Conservation (phyloP, 2,113 vertebrate species). For the Xiphias gladius region DNA sequence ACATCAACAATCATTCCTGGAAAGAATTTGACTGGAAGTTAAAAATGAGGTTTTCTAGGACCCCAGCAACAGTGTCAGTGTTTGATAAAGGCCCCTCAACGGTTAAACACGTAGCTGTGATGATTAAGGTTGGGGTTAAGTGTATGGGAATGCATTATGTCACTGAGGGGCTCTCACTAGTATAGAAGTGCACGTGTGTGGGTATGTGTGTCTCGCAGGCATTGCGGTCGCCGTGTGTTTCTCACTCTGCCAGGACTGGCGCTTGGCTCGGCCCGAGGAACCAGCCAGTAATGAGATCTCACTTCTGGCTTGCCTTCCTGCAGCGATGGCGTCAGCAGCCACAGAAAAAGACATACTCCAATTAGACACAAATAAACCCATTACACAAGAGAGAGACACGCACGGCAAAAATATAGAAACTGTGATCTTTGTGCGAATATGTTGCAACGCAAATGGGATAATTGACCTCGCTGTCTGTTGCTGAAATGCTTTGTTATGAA, state of each 20-base stretch:
- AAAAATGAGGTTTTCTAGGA: too few species aligned
- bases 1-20: too few species aligned
- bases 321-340: slow-evolving; percentile 54
- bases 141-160: background rate
- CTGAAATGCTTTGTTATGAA: background rate
- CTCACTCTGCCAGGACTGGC: slow-evolving; percentile 44
- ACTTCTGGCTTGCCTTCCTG: slow-evolving; percentile 44
- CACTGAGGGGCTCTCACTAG: background rate
- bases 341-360: slow-evolving; percentile 43
- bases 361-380: slow-evolving; percentile 32
- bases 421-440: background rate
- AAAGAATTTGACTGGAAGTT: too few species aligned
- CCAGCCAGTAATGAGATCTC: slow-evolving; percentile 50
- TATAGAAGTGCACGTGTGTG: background rate
- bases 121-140: background rate
- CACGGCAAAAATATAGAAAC: background rate
- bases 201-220: slow-evolving; percentile 25
- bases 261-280: slow-evolving; percentile 24
- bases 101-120: background rate
- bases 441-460: background rate
- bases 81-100: too few species aligned
- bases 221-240: slow-evolving; percentile 22
- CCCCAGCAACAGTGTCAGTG: too few species aligned
- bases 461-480: background rate
- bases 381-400: background rate